Evolutionary conservation across 2,113 vertebrate species (phyloP).

Genomic region (Clinocottus analis): DNA sequence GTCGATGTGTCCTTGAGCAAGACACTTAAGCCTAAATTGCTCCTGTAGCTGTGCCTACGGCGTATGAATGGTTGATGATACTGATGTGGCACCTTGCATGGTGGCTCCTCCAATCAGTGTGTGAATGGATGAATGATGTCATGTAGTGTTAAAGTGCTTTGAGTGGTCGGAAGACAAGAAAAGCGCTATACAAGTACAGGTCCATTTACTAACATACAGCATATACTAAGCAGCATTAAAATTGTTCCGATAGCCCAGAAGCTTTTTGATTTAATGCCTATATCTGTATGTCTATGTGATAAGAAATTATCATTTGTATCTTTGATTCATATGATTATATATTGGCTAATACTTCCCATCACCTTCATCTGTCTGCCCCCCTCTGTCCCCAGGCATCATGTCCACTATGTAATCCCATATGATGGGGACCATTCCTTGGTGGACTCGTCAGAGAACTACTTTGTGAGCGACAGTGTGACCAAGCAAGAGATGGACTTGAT

Average conservation of each 20-base stretch:
- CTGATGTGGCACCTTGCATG: too few species aligned
- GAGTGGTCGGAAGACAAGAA: too few species aligned
- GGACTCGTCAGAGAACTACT: conserved; percentile 99
- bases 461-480: conserved; percentile 99
- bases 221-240: background rate
- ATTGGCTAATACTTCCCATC: conserved; percentile 22
- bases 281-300: background rate
- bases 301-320: background rate
- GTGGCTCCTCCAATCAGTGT: too few species aligned
- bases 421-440: conserved; percentile 98
- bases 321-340: background rate
- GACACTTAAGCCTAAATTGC: too few species aligned
- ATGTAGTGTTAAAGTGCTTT: too few species aligned
- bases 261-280: background rate
- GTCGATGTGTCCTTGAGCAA: too few species aligned
- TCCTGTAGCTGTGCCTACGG: too few species aligned
- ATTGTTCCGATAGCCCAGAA: background rate
- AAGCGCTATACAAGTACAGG: too few species aligned
- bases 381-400: conserved; percentile 90
- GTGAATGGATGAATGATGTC: too few species aligned
- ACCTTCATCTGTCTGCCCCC: conserved; percentile 24
- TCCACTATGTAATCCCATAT: conserved; percentile 98
- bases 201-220: too few species aligned
- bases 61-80: too few species aligned
- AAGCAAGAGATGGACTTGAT: conserved; percentile 99